phyloP scores from a whole-genome alignment of 1,140 invertebrate genomes.

The Gryllus bimaculatus region DNA sequence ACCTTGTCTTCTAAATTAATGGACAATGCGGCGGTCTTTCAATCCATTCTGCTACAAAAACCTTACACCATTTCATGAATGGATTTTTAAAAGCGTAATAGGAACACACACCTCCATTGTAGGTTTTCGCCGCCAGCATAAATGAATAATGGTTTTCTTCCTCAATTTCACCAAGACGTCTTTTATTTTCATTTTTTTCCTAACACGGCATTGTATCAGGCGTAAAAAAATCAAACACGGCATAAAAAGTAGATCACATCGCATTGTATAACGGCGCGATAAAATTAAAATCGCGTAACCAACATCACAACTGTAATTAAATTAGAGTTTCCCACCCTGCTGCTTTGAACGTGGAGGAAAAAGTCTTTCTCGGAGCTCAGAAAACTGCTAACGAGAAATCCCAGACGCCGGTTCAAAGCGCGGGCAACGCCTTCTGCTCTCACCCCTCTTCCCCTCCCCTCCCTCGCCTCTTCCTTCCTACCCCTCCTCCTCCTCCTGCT shows the following conservation, averaged over 20 bases:
- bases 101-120: background rate
- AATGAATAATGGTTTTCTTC: background rate
- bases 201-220: background rate
- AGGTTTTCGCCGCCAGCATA: background rate
- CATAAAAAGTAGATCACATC: background rate
- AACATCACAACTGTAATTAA: background rate
- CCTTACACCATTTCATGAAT: background rate
- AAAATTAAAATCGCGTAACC: constrained; percentile 1
- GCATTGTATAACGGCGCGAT: background rate
- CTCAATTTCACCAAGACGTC: background rate
- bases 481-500: background rate
- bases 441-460: no score
- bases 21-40: no score
- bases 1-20: no score
- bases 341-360: background rate
- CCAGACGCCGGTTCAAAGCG: background rate
- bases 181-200: background rate
- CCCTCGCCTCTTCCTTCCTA: background rate
- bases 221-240: background rate
- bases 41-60: background rate
- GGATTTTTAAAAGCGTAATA: background rate
- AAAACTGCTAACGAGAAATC: background rate
- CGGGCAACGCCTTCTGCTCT: background rate
- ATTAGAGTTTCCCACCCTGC: background rate
- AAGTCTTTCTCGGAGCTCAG: background rate